phyloP scores from a whole-genome alignment of 2,797 vertebrate species.

The Alca torda region DNA sequence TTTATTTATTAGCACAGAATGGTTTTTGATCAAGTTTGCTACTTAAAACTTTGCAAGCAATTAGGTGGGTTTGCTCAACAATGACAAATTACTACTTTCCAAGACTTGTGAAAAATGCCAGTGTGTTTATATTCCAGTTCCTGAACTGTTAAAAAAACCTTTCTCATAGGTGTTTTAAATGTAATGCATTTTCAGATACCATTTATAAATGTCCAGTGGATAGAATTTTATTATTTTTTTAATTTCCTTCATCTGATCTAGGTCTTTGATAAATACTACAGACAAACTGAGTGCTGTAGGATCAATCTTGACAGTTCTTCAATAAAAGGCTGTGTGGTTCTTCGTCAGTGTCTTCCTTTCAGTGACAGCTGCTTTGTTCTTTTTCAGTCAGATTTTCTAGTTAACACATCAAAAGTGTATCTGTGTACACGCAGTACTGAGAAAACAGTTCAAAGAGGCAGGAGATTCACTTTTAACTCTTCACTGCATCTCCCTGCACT shows the following conservation, averaged over 20 bases:
- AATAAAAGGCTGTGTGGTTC: slow-evolving; percentile 89
- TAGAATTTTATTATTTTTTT: slow-evolving; percentile 71
- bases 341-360: slow-evolving; percentile 87
- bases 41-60: slow-evolving; percentile 5
- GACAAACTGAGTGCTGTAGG: slow-evolving; percentile 78
- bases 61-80: slow-evolving; percentile 23
- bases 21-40: background rate
- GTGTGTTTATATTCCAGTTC: background rate
- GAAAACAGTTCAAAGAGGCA: slow-evolving; percentile 85
- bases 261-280: slow-evolving; percentile 84
- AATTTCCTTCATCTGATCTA: slow-evolving; percentile 83
- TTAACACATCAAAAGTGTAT: slow-evolving; percentile 93
- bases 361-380: slow-evolving; percentile 94
- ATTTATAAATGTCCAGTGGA: slow-evolving; percentile 78
- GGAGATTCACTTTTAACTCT: slow-evolving; percentile 83
- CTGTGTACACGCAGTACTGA: slow-evolving; percentile 80
- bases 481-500: slow-evolving; percentile 75
- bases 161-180: slow-evolving; percentile 69
- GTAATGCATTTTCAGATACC: slow-evolving; percentile 70
- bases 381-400: slow-evolving; percentile 89
- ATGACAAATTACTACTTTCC: slow-evolving; percentile 35
- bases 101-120: slow-evolving; percentile 22
- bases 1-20: background rate
- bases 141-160: slow-evolving; percentile 15
- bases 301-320: slow-evolving; percentile 89